Conservation (phyloP, 2,113 vertebrate species). For the Malurus melanocephalus region DNA sequence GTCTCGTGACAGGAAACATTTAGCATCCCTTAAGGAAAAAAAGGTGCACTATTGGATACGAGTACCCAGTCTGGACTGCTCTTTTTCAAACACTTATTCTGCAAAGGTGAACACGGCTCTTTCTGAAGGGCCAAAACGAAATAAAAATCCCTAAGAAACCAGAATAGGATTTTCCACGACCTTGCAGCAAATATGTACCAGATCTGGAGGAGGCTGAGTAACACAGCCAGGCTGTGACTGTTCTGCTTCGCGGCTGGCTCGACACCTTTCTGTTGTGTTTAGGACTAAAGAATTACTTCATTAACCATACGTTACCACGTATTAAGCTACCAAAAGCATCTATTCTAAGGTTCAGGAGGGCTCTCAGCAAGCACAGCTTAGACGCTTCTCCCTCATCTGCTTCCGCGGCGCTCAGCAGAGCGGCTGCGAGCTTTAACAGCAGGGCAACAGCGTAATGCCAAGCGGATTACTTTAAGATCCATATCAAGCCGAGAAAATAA, state of each 20-base stretch:
- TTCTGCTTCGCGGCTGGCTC: neutral
- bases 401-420: neutral
- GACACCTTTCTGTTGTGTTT: neutral
- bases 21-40: neutral
- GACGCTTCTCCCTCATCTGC: constrained; percentile 2
- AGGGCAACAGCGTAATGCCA: constrained; percentile 48
- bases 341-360: neutral
- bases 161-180: neutral
- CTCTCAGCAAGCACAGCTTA: neutral
- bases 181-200: neutral
- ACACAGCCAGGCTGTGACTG: neutral
- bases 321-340: constrained; percentile 4
- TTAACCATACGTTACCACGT: neutral
- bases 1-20: neutral
- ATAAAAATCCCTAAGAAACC: neutral
- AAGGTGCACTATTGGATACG: neutral
- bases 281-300: neutral
- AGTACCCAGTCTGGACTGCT: neutral
- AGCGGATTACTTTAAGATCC: constrained; percentile 48
- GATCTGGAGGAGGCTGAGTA: neutral
- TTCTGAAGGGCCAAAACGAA: neutral
- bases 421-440: constrained; percentile 45
- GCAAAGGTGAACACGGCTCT: neutral
- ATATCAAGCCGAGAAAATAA: constrained; percentile 34
- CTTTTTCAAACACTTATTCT: neutral